phyloP scores from a whole-genome alignment of 2,888 invertebrate genomes.

The Phortica magna region DNA sequence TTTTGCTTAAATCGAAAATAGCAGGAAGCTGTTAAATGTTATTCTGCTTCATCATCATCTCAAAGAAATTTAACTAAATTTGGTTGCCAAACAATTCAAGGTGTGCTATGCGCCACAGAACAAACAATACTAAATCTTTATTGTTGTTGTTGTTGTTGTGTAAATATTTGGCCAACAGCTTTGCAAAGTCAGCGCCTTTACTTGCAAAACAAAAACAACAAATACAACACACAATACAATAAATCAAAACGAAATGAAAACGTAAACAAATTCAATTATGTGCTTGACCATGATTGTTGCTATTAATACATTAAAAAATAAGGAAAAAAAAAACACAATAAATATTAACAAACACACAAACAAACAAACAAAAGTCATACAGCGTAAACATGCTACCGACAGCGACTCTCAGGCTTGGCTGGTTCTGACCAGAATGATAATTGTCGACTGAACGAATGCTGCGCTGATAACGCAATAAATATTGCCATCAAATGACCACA shows the following conservation, averaged over 20 bases:
- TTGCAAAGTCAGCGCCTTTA: not conserved
- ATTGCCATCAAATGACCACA: constrained; percentile 41
- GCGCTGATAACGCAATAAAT: constrained; percentile 23
- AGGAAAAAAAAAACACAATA: constrained; percentile 5
- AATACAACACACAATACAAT: not conserved
- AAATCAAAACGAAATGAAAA: not conserved
- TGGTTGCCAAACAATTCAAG: too few species aligned
- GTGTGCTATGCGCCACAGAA: too few species aligned
- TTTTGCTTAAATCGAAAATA: too few species aligned
- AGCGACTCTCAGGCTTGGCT: not conserved
- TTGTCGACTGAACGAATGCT: not conserved
- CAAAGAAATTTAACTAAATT: too few species aligned
- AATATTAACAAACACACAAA: not conserved
- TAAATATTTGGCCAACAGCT: constrained; percentile 1
- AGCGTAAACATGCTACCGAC: constrained; percentile 1
- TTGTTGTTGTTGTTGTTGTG: not conserved
- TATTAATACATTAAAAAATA: constrained; percentile 2
- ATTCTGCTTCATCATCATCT: too few species aligned
- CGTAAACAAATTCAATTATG: constrained; percentile 1
- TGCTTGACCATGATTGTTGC: constrained; percentile 6
- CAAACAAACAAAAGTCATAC: constrained; percentile 9
- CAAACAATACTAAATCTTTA: too few species aligned
- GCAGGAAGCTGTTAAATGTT: too few species aligned
- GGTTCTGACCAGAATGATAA: not conserved
- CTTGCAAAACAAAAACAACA: not conserved